Evolutionary conservation across 2,113 vertebrate genomes (phyloP), one percentile per base, ranked within the genome.

Genomic region (Cheilinus undulatus): DNA sequence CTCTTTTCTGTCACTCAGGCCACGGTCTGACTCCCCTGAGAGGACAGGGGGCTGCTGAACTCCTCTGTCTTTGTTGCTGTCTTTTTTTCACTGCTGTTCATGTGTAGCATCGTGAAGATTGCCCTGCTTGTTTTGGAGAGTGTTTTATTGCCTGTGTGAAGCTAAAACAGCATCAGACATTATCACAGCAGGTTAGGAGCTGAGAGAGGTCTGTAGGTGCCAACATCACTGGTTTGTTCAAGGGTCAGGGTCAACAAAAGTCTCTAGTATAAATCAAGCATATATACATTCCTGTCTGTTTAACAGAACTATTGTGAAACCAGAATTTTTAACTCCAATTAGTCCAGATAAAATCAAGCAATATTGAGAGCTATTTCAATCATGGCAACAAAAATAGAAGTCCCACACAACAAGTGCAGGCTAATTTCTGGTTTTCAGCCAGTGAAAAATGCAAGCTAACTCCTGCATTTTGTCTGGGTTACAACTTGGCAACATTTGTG

Each of bases 1-100:
- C 40, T 50, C 45, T 5, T 22, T 54, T 84, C 69, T 72, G 62
- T 69, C 64, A 50, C 26, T 56, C 40, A 34, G 54, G 72, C 27
- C 64, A 66, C 6, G 12, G 45, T 60, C 49, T 38, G 48, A 45
- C 19, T 60, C 49, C 42, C 50, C 38, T 40, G 22, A 69, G 69
- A 67, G 56, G 74, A 73, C 72, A 76, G 36, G 51, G 27, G 24
- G 27, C 30, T 13, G 3, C 53, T 34, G 50, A 15, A 45, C 26
- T 73, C 42, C 20, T 22, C 51, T 9, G 12, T 59, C 24, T 64
- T 27, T 28, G 17, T 53, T 19, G 15, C 40, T 45, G 19, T 45
- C 19, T 45, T 8, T 42, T 19, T 42, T 19, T 42, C 53, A 46
- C 51, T 36, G 34, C 58, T 40, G 32, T 54, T 23, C 22, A 50